Percentiles rank a stretch among this genome's conserved stretches.
Evolutionary conservation across 2,888 invertebrate genomes (phyloP).

Genomic region (Synergus itoensis): DNA sequence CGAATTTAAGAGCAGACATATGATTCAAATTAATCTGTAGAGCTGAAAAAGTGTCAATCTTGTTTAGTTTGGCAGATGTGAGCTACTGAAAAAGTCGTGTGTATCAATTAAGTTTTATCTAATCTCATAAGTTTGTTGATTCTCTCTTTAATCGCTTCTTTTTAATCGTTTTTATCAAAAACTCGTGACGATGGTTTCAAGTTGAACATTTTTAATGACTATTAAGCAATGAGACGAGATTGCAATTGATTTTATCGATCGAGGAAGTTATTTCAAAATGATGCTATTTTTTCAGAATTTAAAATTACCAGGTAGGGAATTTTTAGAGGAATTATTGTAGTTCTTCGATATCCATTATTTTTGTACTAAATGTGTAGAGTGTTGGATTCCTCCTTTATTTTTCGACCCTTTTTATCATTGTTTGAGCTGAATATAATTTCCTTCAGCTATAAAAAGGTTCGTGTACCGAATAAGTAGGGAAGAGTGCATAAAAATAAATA

Average conservation of each 20-base stretch:
- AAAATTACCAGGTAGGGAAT: no score
- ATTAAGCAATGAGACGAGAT: slow-evolving; percentile 45
- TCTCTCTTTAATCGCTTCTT: background rate
- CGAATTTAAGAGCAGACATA: background rate
- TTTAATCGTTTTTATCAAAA: slow-evolving; percentile 10
- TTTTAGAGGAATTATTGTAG: no score
- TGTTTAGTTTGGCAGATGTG: background rate
- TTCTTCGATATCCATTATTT: no score
- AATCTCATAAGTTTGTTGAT: no score
- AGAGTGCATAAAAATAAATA: slow-evolving; percentile 28
- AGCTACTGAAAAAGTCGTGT: background rate
- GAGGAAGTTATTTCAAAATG: no score
- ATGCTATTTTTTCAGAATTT: no score
- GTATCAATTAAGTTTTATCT: no score
- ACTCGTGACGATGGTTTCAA: background rate
- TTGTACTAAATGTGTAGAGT: no score
- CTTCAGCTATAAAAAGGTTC: slow-evolving; percentile 1
- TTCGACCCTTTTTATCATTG: background rate
- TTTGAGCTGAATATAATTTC: slow-evolving; percentile 2
- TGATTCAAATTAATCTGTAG: background rate
- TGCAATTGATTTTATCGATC: slow-evolving; percentile 44
- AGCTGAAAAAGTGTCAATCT: background rate
- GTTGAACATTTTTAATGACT: slow-evolving; percentile 15
- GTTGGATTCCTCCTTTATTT: background rate
- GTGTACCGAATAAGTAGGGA: slow-evolving; percentile 7